A percentile compares a stretch with the other conserved stretches of the same genome.
phyloP scores from a whole-genome alignment of 2,113 vertebrate species.

The Gallinago undulata region DNA sequence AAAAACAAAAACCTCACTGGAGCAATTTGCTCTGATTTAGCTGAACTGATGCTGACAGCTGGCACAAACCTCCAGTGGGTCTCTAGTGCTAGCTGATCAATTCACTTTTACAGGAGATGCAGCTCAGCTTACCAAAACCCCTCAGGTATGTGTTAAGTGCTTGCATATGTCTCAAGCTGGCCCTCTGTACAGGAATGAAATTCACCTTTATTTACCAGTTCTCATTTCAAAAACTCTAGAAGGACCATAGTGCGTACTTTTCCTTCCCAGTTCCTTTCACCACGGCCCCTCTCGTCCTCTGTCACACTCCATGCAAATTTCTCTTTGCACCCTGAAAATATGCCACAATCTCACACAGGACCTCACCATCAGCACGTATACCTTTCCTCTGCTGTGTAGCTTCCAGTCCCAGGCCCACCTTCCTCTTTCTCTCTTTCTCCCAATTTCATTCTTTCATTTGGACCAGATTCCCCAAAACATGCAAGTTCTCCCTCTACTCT shows the following conservation, averaged over 20 bases:
- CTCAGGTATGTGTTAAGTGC: not conserved
- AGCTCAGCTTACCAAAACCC: not conserved
- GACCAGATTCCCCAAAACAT: not conserved
- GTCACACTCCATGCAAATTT: not conserved
- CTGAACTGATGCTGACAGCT: not conserved
- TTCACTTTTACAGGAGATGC: not conserved
- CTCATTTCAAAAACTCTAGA: not conserved
- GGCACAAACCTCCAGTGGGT: not conserved
- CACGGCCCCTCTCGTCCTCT: not conserved
- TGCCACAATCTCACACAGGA: not conserved
- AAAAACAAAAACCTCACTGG: not conserved
- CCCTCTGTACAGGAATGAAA: not conserved
- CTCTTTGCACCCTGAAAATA: not conserved
- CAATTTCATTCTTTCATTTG: not conserved
- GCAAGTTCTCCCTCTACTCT: not conserved
- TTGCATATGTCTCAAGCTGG: not conserved
- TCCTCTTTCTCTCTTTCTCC: not conserved
- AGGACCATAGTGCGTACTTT: not conserved
- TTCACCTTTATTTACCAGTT: not conserved
- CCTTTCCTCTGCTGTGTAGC: not conserved
- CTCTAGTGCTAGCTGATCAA: not conserved
- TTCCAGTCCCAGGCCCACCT: not conserved
- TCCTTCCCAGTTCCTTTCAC: not conserved
- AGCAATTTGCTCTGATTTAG: not conserved
- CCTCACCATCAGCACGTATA: not conserved